Evolutionary conservation across 2,113 vertebrate species (phyloP).

Genomic region (Chaetops frenatus): DNA sequence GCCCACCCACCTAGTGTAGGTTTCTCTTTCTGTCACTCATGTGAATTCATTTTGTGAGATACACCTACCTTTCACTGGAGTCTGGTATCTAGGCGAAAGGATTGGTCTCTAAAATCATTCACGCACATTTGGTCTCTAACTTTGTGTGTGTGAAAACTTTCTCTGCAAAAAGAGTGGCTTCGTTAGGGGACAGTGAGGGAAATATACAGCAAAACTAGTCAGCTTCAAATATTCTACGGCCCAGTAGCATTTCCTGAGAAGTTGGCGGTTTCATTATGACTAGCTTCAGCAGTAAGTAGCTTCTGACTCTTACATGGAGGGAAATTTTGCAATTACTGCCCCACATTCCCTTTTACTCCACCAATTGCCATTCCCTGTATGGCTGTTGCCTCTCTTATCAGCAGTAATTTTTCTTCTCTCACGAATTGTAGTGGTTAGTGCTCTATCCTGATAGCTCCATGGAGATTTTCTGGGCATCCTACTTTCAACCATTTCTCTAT

Average conservation of each 20-base stretch:
- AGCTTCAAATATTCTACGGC: not conserved
- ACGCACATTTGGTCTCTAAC: accelerated
- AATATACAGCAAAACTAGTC: not conserved
- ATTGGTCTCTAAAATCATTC: not conserved
- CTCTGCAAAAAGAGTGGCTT: not conserved
- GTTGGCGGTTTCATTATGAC: not conserved
- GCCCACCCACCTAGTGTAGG: not conserved
- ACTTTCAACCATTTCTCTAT: not conserved
- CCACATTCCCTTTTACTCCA: not conserved
- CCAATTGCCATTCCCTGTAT: not conserved
- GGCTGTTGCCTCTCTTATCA: not conserved
- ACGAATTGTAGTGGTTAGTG: not conserved
- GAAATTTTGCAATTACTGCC: not conserved
- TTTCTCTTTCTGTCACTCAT: not conserved
- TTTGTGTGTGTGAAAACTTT: not conserved
- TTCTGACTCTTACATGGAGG: not conserved
- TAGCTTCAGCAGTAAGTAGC: not conserved
- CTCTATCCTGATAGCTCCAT: not conserved
- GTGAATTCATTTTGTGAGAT: not conserved
- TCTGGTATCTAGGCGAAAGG: not conserved
- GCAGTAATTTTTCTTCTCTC: not conserved
- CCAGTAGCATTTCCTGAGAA: not conserved
- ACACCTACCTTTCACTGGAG: not conserved
- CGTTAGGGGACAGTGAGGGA: not conserved
- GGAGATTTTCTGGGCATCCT: not conserved